A percentile compares a stretch with the other conserved stretches of the same genome.
phyloP scores from a whole-genome alignment of 2,888 invertebrate genomes.

The Coenonympha arcania region DNA sequence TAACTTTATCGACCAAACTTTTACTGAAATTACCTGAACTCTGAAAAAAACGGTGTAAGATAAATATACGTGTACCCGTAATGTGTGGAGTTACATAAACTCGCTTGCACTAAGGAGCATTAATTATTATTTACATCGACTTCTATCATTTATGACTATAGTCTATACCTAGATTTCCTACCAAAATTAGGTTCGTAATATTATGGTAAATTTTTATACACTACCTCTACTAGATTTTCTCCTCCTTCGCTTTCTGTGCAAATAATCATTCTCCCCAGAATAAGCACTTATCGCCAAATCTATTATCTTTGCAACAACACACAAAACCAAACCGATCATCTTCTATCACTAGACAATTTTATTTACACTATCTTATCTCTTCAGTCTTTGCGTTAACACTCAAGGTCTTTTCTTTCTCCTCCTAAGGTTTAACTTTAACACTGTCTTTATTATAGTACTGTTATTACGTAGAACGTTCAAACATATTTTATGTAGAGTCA shows the following conservation, averaged over 20 bases:
- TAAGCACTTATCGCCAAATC: slow-evolving; percentile 41
- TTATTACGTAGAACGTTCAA: slow-evolving; percentile 17
- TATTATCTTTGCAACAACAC: slow-evolving; percentile 49
- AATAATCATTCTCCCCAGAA: slow-evolving; percentile 20
- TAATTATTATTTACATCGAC: no score
- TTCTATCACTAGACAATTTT: slow-evolving; percentile 29
- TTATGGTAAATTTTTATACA: not conserved
- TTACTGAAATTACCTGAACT: no score
- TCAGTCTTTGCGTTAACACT: no score
- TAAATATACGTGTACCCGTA: no score
- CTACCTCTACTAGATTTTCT: slow-evolving; percentile 17
- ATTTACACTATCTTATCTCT: slow-evolving; percentile 21
- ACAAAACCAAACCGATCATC: slow-evolving; percentile 60
- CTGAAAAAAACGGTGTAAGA: no score
- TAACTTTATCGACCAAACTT: no score
- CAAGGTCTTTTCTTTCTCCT: slow-evolving; percentile 44
- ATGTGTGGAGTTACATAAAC: no score
- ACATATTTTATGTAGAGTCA: slow-evolving; percentile 18
- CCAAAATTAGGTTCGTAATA: no score
- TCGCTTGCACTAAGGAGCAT: no score
- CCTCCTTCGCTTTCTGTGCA: slow-evolving; percentile 33
- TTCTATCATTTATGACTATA: no score
- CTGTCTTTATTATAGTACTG: slow-evolving; percentile 20
- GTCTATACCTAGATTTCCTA: no score
- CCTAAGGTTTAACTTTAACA: slow-evolving; percentile 36